phyloP scores from a whole-genome alignment of 2,113 vertebrate species.

The Ciconia stormi region DNA sequence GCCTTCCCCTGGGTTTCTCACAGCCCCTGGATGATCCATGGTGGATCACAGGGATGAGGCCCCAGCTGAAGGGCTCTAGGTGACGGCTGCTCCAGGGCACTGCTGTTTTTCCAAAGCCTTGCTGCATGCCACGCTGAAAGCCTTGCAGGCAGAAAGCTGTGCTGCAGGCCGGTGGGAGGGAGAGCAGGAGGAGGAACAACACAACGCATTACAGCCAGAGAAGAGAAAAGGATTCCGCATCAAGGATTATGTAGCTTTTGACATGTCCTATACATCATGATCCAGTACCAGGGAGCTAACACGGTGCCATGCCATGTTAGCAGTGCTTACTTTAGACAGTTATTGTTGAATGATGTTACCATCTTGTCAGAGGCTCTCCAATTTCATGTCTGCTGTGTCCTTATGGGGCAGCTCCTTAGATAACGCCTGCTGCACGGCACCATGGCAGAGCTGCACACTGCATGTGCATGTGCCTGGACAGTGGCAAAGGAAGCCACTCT shows the following conservation, averaged over 20 bases:
- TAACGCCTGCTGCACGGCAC: background rate
- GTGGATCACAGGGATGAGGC: background rate
- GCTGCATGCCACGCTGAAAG: background rate
- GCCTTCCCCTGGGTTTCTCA: background rate
- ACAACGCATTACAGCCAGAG: background rate
- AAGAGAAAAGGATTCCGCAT: background rate
- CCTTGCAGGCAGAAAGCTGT: background rate
- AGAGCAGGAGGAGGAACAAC: background rate
- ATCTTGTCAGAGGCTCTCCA: background rate
- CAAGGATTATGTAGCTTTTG: slow-evolving; percentile 11
- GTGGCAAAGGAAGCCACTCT: background rate
- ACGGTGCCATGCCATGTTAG: background rate
- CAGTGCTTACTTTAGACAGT: background rate
- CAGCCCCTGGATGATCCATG: background rate
- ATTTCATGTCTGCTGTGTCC: background rate
- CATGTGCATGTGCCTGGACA: accelerated
- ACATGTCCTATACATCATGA: background rate
- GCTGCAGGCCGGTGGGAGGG: background rate
- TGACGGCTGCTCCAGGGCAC: background rate
- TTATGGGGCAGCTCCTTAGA: background rate
- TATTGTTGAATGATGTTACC: background rate
- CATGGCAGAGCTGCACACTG: background rate
- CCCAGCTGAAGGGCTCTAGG: background rate
- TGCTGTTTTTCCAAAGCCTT: background rate
- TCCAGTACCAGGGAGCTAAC: background rate